These are phyloP conservation scores for Andricus curvator DNA, from an alignment of 2,888 invertebrate species.

Conservation along the genomic window DNA sequence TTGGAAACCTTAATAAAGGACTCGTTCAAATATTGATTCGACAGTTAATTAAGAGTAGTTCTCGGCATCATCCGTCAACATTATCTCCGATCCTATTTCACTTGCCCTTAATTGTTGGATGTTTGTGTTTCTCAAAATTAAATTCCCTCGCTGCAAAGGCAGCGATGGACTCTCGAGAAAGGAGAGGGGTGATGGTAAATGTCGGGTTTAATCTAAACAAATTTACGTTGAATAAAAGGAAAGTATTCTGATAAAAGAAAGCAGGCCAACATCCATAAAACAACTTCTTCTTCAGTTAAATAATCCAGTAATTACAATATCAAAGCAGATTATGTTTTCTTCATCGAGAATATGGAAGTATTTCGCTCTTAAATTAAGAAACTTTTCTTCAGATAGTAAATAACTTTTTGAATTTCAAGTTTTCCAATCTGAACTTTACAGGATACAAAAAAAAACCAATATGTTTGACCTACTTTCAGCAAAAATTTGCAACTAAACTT, in stretches of 20 bases:
- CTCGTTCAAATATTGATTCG: constrained; percentile 70
- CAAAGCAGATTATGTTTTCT: too few relatives aligned
- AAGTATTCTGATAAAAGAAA: background rate
- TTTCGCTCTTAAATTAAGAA: constrained; percentile 8
- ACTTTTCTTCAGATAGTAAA: constrained; percentile 10
- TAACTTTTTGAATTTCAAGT: background rate
- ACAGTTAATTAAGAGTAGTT: constrained; percentile 69
- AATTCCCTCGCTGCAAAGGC: constrained; percentile 56
- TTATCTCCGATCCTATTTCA: constrained; percentile 62
- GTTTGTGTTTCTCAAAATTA: constrained; percentile 73
- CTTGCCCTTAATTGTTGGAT: constrained; percentile 67
- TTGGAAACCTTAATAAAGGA: constrained; percentile 65
- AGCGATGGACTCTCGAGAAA: constrained; percentile 2
- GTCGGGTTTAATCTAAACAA: constrained; percentile 27
- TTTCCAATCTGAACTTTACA: constrained; percentile 24
- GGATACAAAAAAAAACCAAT: constrained; percentile 1
- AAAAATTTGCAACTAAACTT: too few relatives aligned
- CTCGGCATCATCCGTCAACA: constrained; percentile 60
- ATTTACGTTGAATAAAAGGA: background rate
- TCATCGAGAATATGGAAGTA: background rate
- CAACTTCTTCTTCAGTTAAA: too few relatives aligned
- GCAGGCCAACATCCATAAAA: background rate
- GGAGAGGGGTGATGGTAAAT: constrained; percentile 8
- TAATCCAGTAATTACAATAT: too few relatives aligned
- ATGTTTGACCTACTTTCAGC: too few relatives aligned